Percentiles rank a stretch among this genome's conserved stretches.
phyloP scores from a whole-genome alignment of 2,113 vertebrate species.

The Aviceda subcristata region DNA sequence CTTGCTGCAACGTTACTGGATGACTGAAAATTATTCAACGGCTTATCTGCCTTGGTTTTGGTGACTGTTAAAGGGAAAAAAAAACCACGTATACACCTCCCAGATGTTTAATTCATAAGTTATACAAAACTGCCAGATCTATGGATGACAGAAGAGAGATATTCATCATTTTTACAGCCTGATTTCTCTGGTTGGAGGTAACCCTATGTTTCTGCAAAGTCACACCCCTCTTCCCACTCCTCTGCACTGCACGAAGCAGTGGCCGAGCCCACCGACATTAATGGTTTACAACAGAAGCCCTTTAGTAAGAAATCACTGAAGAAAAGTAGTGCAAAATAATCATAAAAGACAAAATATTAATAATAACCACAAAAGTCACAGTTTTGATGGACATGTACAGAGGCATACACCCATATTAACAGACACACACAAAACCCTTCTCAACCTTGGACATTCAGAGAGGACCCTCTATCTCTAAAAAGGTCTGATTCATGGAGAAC shows the following conservation, averaged over 20 bases:
- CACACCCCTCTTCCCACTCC: not conserved
- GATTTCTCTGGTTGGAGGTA: slow-evolving; percentile 16
- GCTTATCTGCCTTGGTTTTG: not conserved
- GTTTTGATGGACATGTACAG: not conserved
- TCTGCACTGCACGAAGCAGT: not conserved
- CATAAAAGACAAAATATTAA: not conserved
- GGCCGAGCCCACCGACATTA: not conserved
- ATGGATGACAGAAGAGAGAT: slow-evolving; percentile 23
- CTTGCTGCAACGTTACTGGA: not conserved
- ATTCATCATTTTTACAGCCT: slow-evolving; percentile 55
- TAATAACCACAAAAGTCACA: not conserved
- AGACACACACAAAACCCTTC: not conserved
- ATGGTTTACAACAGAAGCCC: not conserved
- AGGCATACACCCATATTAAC: not conserved
- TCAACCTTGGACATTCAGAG: not conserved
- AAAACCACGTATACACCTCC: not conserved
- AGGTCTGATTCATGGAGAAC: not conserved
- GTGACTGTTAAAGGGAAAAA: not conserved
- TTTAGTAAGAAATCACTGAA: not conserved
- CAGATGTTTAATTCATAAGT: slow-evolving; percentile 58
- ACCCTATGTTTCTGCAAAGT: slow-evolving; percentile 28
- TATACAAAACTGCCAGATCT: slow-evolving; percentile 43
- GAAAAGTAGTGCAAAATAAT: not conserved
- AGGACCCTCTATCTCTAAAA: not conserved
- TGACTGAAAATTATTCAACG: not conserved